Evolutionary conservation across 1,140 invertebrate genomes (phyloP).

Genomic region (Papilio glaucus): DNA sequence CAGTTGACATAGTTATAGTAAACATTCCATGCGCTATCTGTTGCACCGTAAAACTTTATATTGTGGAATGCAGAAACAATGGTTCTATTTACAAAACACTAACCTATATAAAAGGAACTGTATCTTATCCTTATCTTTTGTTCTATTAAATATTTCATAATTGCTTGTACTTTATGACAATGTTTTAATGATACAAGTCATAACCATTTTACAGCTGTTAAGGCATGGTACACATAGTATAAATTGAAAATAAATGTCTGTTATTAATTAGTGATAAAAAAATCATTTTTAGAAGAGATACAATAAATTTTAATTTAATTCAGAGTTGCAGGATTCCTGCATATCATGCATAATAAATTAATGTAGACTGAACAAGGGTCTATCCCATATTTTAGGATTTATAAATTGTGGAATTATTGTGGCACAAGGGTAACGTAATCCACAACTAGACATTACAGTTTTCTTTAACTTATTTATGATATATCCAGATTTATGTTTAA

Average conservation of each 20-base stretch:
- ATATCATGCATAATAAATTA: neutral
- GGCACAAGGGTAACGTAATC: too few species aligned
- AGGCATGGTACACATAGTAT: neutral
- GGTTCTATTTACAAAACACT: neutral
- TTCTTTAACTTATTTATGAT: too few species aligned
- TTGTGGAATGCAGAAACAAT: neutral
- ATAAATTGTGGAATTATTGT: too few species aligned
- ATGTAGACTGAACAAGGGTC: too few species aligned
- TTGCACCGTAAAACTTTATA: neutral
- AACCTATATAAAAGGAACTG: neutral
- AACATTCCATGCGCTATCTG: slow-evolving; percentile 1
- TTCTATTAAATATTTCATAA: neutral
- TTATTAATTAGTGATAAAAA: too few species aligned
- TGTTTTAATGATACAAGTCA: neutral
- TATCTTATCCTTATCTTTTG: slow-evolving; percentile 19
- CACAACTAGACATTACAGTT: too few species aligned
- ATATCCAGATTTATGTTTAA: too few species aligned
- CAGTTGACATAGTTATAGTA: neutral
- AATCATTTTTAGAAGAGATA: too few species aligned
- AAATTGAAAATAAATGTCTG: neutral
- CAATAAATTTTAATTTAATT: too few species aligned
- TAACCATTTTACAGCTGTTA: neutral
- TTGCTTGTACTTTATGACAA: neutral
- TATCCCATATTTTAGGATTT: too few species aligned
- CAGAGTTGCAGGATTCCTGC: neutral